Evolutionary conservation across 2,113 vertebrate genomes (phyloP), one percentile per base, ranked within the genome.

Genomic region (Chaenocephalus aceratus): DNA sequence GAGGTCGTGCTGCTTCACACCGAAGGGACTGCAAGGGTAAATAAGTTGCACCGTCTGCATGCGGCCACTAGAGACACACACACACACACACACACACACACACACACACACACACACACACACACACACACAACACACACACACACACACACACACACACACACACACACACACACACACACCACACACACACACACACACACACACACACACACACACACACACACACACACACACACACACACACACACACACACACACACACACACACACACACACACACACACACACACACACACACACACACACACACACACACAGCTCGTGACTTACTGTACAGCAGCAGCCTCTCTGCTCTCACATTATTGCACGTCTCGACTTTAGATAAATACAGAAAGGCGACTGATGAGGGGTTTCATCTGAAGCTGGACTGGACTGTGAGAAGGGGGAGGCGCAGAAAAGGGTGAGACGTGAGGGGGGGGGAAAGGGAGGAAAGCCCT

Each of bases 401-500:
- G 3, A 3, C 30, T 30, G 30, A 30, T 30, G 36, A 7, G 36
- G 36, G 36, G n/a, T n/a, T n/a, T n/a, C n/a, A 1, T 41, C 36
- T 41, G 36, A 6, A 41, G 51, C n/a, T 48, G 54, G 52, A 58
- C 75, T 36, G 23, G n/a, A 72, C 10, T 46, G n/a, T 18, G 16
- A 49, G 59, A 63, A 82, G 77, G 52, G 75, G 80, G 78, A 83
- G 82, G 82, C 80, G 80, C 64, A 49, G 82, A 62, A 78, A 74
- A 71, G 72, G 77, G 86, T 65, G 84, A 73, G 64, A 67, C 72
- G 82, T 49, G 84, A 69, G 51, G 53, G 75, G 75, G 36, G n/a
- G n/a, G n/a, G n/a, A n/a, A n/a, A n/a, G 36, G 4, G 91, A 87
- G 91, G 89, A 83, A 87, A 89, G 83, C 85, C 90, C 91, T 94